Evolutionary conservation across 2,113 vertebrate genomes (phyloP).

Genomic region (Crotalus horridus): DNA sequence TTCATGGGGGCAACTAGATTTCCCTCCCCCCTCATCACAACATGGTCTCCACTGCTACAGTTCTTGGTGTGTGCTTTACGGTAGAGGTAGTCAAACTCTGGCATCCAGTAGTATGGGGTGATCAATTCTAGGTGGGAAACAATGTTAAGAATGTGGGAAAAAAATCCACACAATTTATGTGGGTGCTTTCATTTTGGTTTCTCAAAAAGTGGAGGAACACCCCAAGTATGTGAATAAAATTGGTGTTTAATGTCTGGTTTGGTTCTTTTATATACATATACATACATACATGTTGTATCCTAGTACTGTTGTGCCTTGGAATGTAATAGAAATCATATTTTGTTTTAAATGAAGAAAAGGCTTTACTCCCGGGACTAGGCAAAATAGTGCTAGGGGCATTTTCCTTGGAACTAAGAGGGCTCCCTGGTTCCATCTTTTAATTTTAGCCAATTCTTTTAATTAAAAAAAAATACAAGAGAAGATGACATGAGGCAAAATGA

Average conservation of each 20-base stretch:
- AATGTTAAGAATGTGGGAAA: neutral
- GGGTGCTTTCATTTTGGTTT: neutral
- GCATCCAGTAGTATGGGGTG: neutral
- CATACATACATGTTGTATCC: neutral
- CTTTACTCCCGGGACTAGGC: neutral
- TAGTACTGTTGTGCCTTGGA: neutral
- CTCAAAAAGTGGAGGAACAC: neutral
- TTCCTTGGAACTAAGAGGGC: neutral
- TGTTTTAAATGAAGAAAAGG: neutral
- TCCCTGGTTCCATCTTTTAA: neutral
- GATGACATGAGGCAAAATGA: neutral
- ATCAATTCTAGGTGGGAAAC: neutral
- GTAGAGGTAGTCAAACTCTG: neutral
- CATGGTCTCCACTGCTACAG: neutral
- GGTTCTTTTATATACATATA: neutral
- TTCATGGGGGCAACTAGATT: neutral
- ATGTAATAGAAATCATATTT: neutral
- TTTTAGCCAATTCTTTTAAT: neutral
- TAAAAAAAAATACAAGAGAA: neutral
- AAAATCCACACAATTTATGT: neutral
- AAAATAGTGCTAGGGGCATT: neutral
- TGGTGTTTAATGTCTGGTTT: neutral
- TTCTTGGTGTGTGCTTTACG: neutral
- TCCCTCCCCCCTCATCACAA: neutral
- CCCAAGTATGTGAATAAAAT: neutral